phyloP scores from a whole-genome alignment of 1,140 invertebrate genomes.

The Nebria ingens region DNA sequence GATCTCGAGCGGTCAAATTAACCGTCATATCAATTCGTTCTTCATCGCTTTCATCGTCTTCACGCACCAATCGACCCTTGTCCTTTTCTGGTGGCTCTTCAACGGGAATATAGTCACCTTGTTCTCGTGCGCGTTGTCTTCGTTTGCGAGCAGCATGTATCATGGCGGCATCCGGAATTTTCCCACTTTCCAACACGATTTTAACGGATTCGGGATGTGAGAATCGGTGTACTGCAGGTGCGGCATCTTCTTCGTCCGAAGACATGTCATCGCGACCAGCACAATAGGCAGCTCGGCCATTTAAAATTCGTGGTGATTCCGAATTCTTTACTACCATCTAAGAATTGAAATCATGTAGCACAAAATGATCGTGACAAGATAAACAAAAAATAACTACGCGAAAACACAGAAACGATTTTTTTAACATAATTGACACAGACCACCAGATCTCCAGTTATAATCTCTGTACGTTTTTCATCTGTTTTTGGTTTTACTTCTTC shows the following conservation, averaged over 20 bases:
- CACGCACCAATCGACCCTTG: conserved; percentile 57
- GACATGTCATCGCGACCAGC: conserved; percentile 61
- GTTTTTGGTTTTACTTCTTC: conserved; percentile 37
- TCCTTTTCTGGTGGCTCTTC: conserved; percentile 48
- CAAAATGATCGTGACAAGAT: not conserved
- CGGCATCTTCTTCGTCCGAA: conserved; percentile 51
- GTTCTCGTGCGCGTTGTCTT: conserved; percentile 74
- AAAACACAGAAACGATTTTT: not conserved
- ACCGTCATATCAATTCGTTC: conserved; percentile 72
- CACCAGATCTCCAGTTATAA: conserved; percentile 49
- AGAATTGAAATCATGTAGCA: conserved; percentile 5
- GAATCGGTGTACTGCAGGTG: conserved; percentile 43
- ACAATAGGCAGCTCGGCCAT: conserved; percentile 66
- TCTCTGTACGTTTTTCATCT: conserved; percentile 45
- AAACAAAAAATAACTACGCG: conserved; percentile 1
- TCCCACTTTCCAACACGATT: conserved; percentile 67
- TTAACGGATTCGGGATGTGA: conserved; percentile 56
- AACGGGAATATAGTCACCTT: conserved; percentile 70
- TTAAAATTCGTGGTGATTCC: conserved; percentile 47
- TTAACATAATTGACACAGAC: conserved; percentile 31
- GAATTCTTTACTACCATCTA: conserved; percentile 12
- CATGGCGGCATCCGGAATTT: conserved; percentile 91
- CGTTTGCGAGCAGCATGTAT: conserved; percentile 91
- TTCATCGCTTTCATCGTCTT: conserved; percentile 64
- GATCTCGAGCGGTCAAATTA: conserved; percentile 59